Evolutionary conservation across 2,113 vertebrate genomes (phyloP).

Genomic region (Trichomycterus rosablanca): DNA sequence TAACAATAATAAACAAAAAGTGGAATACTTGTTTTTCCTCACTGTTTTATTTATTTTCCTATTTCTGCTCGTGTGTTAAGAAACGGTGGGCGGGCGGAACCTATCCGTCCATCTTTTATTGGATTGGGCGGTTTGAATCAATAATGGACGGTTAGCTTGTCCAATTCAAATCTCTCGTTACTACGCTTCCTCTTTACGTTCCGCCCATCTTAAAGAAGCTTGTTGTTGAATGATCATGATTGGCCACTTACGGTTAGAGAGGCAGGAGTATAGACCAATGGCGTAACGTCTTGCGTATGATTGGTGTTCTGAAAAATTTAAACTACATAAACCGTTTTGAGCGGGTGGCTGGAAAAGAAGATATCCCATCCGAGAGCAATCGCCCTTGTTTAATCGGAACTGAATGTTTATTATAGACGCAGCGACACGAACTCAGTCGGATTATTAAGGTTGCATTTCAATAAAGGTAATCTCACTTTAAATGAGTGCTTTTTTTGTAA

Average conservation of each 20-base stretch:
- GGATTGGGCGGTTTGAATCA: slow-evolving; percentile 31
- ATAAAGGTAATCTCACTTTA: slow-evolving; percentile 9
- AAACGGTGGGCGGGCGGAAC: neutral
- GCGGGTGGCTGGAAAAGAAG: slow-evolving; percentile 31
- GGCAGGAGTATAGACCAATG: neutral
- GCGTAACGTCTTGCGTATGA: neutral
- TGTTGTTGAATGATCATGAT: neutral
- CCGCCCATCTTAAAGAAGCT: neutral
- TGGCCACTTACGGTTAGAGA: neutral
- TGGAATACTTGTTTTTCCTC: no score
- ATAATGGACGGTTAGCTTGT: neutral
- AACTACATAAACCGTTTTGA: slow-evolving; percentile 46
- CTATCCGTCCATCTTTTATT: neutral
- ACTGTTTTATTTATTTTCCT: no score
- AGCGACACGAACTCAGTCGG: neutral
- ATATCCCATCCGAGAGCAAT: neutral
- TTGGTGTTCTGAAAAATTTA: slow-evolving; percentile 36
- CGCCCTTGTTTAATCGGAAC: neutral
- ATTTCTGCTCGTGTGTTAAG: no score
- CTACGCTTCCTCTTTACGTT: neutral
- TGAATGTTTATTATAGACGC: neutral
- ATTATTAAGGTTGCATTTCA: neutral
- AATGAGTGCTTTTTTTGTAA: no score
- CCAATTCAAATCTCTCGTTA: neutral
- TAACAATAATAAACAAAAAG: no score